Evolutionary conservation across 2,797 vertebrate species (phyloP).

Genomic region (Trachurus trachurus): DNA sequence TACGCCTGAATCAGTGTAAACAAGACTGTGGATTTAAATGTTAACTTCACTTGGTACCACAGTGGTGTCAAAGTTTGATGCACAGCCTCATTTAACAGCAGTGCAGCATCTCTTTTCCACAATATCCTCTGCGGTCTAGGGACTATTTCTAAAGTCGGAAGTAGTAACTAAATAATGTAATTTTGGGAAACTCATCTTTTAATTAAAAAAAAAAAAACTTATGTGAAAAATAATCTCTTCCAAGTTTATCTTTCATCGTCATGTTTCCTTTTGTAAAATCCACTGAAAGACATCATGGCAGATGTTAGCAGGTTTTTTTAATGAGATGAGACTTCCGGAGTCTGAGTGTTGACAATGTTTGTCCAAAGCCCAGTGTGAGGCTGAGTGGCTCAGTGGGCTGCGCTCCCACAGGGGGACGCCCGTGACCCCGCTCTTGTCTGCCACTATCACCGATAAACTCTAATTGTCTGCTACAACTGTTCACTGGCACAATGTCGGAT

Average conservation of each 20-base stretch:
- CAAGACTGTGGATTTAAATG: neutral
- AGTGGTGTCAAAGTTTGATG: neutral
- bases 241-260: constrained; percentile 14
- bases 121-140: neutral
- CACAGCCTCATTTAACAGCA: neutral
- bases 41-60: neutral
- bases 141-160: constrained; percentile 3
- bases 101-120: neutral
- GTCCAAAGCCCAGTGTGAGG: constrained; percentile 75
- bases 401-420: constrained; percentile 80
- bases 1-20: neutral
- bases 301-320: constrained; percentile 80
- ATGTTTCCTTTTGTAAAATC: constrained; percentile 52
- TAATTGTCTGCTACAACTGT: constrained; percentile 91
- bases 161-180: neutral
- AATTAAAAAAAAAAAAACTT: neutral
- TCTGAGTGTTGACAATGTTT: constrained; percentile 84
- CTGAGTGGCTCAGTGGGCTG: constrained; percentile 74
- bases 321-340: constrained; percentile 88
- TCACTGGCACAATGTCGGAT: constrained; percentile 85
- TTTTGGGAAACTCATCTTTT: constrained; percentile 25
- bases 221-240: neutral
- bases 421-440: constrained; percentile 89
- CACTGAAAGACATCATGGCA: constrained; percentile 69
- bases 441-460: constrained; percentile 89